These are phyloP conservation scores for Varecia variegata DNA, from an alignment of 2,797 vertebrate species.

Conservation along the genomic window DNA sequence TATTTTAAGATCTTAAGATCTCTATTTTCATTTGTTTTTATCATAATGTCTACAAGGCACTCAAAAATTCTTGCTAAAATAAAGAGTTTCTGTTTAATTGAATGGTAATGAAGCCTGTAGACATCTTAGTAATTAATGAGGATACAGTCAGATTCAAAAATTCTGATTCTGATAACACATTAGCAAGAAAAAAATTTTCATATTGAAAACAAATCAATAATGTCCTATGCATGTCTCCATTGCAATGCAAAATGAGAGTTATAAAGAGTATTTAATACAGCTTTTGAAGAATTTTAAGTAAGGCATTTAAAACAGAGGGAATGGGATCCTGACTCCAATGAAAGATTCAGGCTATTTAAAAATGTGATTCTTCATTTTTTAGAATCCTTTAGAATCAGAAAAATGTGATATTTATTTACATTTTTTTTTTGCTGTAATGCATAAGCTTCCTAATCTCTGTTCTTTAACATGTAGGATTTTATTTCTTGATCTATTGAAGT, in stretches of 20 bases:
- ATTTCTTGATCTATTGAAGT: background rate
- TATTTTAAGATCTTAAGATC: background rate
- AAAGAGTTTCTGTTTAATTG: background rate
- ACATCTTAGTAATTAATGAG: background rate
- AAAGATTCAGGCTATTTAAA: background rate
- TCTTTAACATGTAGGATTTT: background rate
- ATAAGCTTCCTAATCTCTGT: background rate
- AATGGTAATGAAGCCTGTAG: background rate
- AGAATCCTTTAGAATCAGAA: background rate
- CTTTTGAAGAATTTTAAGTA: background rate
- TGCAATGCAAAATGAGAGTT: background rate
- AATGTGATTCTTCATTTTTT: background rate
- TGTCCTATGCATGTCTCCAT: background rate
- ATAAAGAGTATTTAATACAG: background rate
- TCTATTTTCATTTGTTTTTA: background rate
- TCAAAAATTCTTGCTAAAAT: background rate
- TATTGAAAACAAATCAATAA: background rate
- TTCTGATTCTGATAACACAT: background rate
- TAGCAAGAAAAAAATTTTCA: background rate
- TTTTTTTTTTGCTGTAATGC: background rate
- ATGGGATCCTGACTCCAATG: background rate
- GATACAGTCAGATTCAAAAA: background rate
- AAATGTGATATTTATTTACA: background rate
- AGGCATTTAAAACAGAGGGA: background rate
- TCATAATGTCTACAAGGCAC: background rate